phyloP scores from a whole-genome alignment of 2,888 invertebrate species.

The Pomacea canaliculata region DNA sequence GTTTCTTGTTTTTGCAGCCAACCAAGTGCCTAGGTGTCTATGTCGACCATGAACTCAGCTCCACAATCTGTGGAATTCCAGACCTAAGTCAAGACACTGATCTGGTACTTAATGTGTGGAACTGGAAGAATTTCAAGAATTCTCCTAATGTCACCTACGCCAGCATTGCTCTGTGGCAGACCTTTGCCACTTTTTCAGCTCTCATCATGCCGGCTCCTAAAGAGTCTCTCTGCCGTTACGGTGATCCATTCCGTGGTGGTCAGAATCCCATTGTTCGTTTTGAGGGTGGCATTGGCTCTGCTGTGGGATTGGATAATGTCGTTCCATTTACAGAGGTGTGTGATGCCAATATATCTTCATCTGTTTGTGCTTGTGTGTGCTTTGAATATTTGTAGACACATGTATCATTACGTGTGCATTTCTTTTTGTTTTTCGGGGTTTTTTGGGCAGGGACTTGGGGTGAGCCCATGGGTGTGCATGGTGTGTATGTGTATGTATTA shows the following conservation, averaged over 20 bases:
- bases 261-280: slow-evolving; percentile 44
- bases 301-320: slow-evolving; percentile 27
- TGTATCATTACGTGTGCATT: not conserved
- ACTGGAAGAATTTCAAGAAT: slow-evolving; percentile 46
- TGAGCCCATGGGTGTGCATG: no score
- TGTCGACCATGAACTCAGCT: slow-evolving; percentile 28
- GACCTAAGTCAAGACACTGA: slow-evolving; percentile 36
- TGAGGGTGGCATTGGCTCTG: slow-evolving; percentile 46
- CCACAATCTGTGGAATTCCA: slow-evolving; percentile 45
- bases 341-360: no score
- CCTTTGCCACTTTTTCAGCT: slow-evolving; percentile 18
- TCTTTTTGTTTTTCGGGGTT: not conserved
- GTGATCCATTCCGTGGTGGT: slow-evolving; percentile 46
- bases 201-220: slow-evolving; percentile 43
- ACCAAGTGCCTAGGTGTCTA: slow-evolving; percentile 43
- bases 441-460: no score
- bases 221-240: slow-evolving; percentile 42
- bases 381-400: no score
- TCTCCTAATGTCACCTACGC: not conserved
- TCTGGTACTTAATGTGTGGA: slow-evolving; percentile 43
- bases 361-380: no score
- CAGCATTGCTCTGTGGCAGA: slow-evolving; percentile 9
- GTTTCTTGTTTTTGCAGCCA: slow-evolving; percentile 31
- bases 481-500: no score
- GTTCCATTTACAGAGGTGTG: slow-evolving; percentile 21